phyloP scores from a whole-genome alignment of 2,888 invertebrate species.

The Epirrhoe tristata region DNA sequence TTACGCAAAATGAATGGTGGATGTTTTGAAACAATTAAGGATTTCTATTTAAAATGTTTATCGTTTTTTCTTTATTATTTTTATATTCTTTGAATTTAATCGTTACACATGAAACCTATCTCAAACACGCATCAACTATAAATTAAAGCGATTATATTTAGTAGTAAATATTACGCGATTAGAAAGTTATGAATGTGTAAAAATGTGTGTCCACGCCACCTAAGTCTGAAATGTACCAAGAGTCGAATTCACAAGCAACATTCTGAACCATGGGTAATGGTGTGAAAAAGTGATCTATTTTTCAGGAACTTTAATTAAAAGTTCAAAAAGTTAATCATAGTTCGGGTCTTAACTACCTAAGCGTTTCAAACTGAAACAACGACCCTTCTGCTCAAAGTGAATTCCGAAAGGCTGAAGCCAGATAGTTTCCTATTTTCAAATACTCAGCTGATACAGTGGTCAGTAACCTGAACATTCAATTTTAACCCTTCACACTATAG shows the following conservation, averaged over 20 bases:
- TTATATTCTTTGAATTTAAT: no score
- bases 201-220: no score
- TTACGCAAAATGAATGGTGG: background rate
- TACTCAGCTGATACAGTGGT: conserved; percentile 28
- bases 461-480: conserved; percentile 22
- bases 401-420: conserved; percentile 35
- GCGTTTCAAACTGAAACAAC: conserved; percentile 27
- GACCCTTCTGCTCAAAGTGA: conserved; percentile 35
- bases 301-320: conserved; percentile 8
- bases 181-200: no score
- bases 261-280: no score
- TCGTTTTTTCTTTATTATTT: background rate
- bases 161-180: no score
- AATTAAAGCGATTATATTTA: no score
- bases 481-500: conserved; percentile 3
- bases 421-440: conserved; percentile 48
- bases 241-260: no score
- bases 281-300: background rate
- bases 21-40: background rate
- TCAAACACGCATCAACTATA: no score
- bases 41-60: background rate
- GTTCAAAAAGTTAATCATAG: conserved; percentile 16
- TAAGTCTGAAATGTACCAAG: no score
- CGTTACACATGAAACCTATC: no score
- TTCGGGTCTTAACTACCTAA: conserved; percentile 19